phyloP scores from a whole-genome alignment of 2,113 vertebrate species.

The Hypocryptadius cinnamomeus region DNA sequence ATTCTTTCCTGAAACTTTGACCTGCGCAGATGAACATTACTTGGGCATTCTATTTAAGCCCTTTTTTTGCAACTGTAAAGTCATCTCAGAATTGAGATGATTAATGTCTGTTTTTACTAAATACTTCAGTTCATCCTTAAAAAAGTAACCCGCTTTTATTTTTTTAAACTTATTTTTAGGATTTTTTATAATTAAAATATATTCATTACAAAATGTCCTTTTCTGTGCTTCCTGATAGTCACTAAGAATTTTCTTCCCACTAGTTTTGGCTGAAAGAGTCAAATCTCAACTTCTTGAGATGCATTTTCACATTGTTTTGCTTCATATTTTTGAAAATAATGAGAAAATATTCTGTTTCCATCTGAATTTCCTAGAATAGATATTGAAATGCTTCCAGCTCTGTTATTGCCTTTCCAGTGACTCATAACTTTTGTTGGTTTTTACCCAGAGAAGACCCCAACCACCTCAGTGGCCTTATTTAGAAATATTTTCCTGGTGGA shows the following conservation, averaged over 20 bases:
- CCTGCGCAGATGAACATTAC: neutral
- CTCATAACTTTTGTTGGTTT: neutral
- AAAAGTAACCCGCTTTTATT: neutral
- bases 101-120: neutral
- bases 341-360: neutral
- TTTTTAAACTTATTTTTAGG: neutral
- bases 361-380: neutral
- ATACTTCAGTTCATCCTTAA: neutral
- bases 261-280: neutral
- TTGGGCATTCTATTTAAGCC: neutral
- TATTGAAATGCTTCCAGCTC: neutral
- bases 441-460: neutral
- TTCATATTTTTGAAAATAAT: neutral
- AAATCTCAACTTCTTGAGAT: neutral
- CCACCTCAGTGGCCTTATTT: neutral
- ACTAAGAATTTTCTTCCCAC: neutral
- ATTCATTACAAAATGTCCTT: neutral
- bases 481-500: neutral
- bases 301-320: neutral
- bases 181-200: neutral
- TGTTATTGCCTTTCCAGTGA: neutral
- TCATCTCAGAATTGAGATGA: neutral
- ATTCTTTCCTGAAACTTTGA: neutral
- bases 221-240: neutral
- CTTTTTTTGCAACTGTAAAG: neutral